Conservation (phyloP, 2,113 vertebrate genomes). For the Corapipo altera region DNA sequence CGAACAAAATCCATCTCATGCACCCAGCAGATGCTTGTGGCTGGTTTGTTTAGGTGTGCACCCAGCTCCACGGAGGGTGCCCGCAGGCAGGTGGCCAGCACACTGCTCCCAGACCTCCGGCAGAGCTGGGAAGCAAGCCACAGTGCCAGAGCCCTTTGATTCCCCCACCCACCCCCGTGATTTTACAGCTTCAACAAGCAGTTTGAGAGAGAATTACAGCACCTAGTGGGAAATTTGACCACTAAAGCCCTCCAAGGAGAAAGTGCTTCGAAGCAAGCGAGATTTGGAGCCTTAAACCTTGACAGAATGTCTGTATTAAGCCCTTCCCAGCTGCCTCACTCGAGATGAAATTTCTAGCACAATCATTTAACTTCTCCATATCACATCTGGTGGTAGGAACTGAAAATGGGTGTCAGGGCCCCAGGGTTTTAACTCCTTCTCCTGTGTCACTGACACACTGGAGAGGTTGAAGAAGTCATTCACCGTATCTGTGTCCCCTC, state of each 20-base stretch:
- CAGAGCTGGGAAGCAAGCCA: not conserved
- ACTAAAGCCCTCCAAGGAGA: constrained; percentile 65
- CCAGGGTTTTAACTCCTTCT: constrained; percentile 42
- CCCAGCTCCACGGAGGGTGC: not conserved
- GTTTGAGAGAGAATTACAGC: constrained; percentile 56
- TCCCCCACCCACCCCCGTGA: not conserved
- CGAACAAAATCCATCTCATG: not conserved
- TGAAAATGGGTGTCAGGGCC: not conserved
- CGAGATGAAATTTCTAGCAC: constrained; percentile 43
- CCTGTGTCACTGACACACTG: constrained; percentile 19
- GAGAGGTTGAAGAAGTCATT: not conserved
- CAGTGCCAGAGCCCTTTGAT: not conserved
- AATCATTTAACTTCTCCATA: not conserved
- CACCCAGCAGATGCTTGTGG: not conserved
- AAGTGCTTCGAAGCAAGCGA: constrained; percentile 52
- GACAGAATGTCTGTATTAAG: constrained; percentile 61
- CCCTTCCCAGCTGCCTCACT: constrained; percentile 38
- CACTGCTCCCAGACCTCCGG: not conserved
- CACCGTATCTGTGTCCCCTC: not conserved
- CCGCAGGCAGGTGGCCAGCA: not conserved
- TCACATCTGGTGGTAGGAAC: constrained; percentile 10
- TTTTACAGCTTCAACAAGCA: constrained; percentile 39
- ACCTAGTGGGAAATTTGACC: constrained; percentile 52
- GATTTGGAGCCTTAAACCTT: constrained; percentile 66
- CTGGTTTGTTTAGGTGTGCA: not conserved